Percentiles rank a stretch among this genome's conserved stretches.
phyloP scores from a whole-genome alignment of 2,888 invertebrate species.

The Oscheius sp. region DNA sequence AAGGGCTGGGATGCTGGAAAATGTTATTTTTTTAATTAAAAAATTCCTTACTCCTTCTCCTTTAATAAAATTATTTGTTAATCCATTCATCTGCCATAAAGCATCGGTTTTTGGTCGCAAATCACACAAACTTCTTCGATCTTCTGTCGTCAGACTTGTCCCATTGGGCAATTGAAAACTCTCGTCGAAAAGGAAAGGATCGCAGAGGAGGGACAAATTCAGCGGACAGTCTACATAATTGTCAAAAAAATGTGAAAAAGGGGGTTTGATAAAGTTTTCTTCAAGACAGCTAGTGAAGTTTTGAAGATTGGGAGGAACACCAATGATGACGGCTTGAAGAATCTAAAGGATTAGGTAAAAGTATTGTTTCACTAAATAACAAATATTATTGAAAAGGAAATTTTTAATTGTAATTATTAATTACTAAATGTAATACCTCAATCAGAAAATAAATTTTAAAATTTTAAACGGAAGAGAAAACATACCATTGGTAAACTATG shows the following conservation, averaged over 20 bases:
- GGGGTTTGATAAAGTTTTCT: not conserved
- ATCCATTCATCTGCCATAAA: not conserved
- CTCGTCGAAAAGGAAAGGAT: conserved; percentile 8
- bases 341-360: no score
- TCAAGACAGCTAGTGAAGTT: conserved; percentile 5
- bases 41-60: not conserved
- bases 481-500: not conserved
- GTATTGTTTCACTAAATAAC: no score
- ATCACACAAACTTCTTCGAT: conserved; percentile 5
- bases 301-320: not conserved
- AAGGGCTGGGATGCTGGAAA: not conserved
- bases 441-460: not conserved
- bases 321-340: not conserved
- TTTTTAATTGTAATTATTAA: not conserved
- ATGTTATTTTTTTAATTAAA: no score
- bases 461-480: not conserved
- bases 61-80: conserved; percentile 3
- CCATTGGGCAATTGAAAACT: conserved; percentile 2
- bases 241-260: not conserved
- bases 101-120: not conserved
- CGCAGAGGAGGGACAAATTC: conserved; percentile 10
- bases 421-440: not conserved
- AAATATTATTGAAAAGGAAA: no score
- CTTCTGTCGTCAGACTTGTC: not conserved
- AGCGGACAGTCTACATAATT: conserved; percentile 4